phyloP scores from a whole-genome alignment of 2,888 invertebrate genomes.

The Oxycera nigricornis region DNA sequence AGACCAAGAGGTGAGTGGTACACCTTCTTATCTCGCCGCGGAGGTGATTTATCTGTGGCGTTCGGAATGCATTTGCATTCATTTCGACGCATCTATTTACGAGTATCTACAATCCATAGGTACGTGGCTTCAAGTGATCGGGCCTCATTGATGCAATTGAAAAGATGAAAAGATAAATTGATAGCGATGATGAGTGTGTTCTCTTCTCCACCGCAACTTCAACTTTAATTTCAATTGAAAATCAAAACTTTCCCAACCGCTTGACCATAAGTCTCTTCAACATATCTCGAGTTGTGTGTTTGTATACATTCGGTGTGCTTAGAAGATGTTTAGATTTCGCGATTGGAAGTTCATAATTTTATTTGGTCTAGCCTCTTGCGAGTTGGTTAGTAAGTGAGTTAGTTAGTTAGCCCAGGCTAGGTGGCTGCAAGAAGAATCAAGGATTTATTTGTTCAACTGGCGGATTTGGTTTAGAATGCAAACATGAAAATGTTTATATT shows the following conservation, averaged over 20 bases:
- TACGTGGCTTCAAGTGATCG: background rate
- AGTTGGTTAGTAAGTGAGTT: background rate
- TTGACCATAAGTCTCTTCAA: constrained; percentile 4
- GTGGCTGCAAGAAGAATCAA: no score
- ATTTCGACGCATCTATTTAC: background rate
- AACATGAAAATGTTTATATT: background rate
- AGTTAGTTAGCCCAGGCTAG: background rate
- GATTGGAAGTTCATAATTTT: constrained; percentile 3
- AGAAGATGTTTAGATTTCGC: constrained; percentile 26
- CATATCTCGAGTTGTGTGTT: background rate
- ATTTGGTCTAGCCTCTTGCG: background rate
- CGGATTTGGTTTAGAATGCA: constrained; percentile 23
- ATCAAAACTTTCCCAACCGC: constrained; percentile 11
- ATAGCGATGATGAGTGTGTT: background rate
- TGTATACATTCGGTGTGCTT: constrained; percentile 8
- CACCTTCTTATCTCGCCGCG: background rate
- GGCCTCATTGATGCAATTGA: background rate
- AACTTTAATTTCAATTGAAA: constrained; percentile 13
- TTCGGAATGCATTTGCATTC: constrained; percentile 1
- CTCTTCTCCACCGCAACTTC: background rate
- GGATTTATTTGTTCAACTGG: constrained; percentile 15
- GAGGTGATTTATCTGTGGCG: background rate
- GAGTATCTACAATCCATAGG: background rate
- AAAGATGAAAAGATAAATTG: constrained; percentile 1
- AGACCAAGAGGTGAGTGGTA: background rate